Evolutionary conservation across 2,888 invertebrate genomes (phyloP).

Genomic region (Chrysomela aeneicollis): DNA sequence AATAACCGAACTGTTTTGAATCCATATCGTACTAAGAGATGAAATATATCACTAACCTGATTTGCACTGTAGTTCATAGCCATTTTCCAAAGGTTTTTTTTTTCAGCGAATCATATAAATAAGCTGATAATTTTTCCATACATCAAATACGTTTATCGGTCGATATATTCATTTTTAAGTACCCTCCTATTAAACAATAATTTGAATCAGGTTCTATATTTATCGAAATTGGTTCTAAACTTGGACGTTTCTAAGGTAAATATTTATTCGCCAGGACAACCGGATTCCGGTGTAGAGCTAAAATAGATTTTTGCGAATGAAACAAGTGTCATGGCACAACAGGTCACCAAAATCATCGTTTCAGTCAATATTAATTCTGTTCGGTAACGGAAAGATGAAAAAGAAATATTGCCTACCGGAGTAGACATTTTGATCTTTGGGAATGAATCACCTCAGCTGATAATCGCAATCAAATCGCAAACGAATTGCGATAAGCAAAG

Average conservation of each 20-base stretch:
- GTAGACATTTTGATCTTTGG: too few relatives aligned
- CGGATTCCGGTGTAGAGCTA: constrained; percentile 26
- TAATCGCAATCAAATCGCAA: too few relatives aligned
- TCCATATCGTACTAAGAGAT: too few relatives aligned
- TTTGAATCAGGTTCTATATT: constrained; percentile 1
- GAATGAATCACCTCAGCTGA: too few relatives aligned
- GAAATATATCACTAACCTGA: constrained; percentile 38
- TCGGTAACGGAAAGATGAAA: too few relatives aligned
- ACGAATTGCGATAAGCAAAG: too few relatives aligned
- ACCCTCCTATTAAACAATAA: constrained; percentile 15
- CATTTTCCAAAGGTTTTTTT: too few relatives aligned
- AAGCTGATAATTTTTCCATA: background rate
- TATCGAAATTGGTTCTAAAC: constrained; percentile 5
- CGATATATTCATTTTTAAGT: too few relatives aligned
- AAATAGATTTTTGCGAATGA: constrained; percentile 12
- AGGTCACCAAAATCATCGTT: background rate
- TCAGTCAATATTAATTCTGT: background rate
- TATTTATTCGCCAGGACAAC: constrained; percentile 40
- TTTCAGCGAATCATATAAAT: constrained; percentile 21
- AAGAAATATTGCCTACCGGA: too few relatives aligned
- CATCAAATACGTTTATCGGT: too few relatives aligned
- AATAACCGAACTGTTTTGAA: too few relatives aligned
- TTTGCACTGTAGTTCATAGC: constrained; percentile 41
- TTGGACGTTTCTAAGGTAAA: constrained; percentile 40
- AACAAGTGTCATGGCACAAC: constrained; percentile 18